These are phyloP conservation scores for Trinorchestia longiramus DNA, from an alignment of 1,140 invertebrate species.

Conservation along the genomic window DNA sequence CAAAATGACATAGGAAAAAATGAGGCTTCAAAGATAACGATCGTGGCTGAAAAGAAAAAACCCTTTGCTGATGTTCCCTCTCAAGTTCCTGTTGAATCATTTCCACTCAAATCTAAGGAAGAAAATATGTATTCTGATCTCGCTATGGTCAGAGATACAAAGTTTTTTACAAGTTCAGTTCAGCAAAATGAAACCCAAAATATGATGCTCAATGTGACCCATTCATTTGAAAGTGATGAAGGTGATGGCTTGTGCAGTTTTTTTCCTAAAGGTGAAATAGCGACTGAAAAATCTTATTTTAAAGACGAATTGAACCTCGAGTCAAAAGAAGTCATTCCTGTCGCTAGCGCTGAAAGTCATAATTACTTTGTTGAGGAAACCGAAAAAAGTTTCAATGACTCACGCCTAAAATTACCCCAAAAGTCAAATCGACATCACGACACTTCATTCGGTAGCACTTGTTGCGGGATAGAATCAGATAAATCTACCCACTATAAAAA, in stretches of 20 bases:
- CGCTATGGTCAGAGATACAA: neutral
- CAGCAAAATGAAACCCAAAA: neutral
- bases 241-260: neutral
- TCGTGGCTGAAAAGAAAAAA: neutral
- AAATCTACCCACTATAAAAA: neutral
- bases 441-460: neutral
- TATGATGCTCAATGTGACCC: neutral
- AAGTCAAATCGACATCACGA: neutral
- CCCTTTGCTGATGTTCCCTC: neutral
- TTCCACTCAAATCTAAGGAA: neutral
- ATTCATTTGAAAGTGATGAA: neutral
- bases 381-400: neutral
- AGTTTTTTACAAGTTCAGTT: neutral
- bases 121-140: neutral
- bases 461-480: neutral
- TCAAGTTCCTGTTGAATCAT: neutral
- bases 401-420: neutral
- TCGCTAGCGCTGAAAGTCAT: neutral
- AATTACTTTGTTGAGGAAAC: neutral
- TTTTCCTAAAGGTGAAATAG: neutral
- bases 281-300: neutral
- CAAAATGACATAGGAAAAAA: neutral
- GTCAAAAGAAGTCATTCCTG: neutral
- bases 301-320: neutral
- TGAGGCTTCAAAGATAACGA: neutral